Evolutionary conservation across 2,888 invertebrate species (phyloP).

Genomic region (Diaperis boleti): DNA sequence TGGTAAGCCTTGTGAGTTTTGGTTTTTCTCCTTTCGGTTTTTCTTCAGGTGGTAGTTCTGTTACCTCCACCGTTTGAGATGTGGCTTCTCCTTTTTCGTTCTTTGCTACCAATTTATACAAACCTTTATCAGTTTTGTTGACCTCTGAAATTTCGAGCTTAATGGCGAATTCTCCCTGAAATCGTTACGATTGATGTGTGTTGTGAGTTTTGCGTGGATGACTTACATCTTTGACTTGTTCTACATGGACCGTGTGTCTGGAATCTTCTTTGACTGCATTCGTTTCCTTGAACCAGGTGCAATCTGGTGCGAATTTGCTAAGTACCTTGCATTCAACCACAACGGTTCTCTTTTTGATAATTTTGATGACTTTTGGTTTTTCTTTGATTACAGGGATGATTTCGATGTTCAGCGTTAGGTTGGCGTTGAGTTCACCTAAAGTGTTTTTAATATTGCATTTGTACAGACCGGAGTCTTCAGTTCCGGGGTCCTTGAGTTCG

Average conservation of each 20-base stretch:
- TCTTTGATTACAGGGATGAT: constrained; percentile 95
- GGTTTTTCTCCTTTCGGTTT: constrained; percentile 85
- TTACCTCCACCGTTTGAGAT: constrained; percentile 88
- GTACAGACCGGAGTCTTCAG: constrained; percentile 97
- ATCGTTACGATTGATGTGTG: constrained; percentile 28
- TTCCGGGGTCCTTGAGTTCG: constrained; percentile 89
- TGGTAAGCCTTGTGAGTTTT: constrained; percentile 81
- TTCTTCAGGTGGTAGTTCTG: constrained; percentile 82
- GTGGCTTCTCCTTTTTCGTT: constrained; percentile 94
- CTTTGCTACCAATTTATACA: constrained; percentile 90
- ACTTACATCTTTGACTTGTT: constrained; percentile 82
- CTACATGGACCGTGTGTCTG: constrained; percentile 81
- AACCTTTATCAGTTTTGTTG: constrained; percentile 84
- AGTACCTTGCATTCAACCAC: constrained; percentile 94
- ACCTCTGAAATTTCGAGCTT: constrained; percentile 91
- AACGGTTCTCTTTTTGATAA: constrained; percentile 92
- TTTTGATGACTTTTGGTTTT: constrained; percentile 90
- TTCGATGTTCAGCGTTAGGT: constrained; percentile 97
- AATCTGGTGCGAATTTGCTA: constrained; percentile 92
- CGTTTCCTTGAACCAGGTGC: constrained; percentile 93
- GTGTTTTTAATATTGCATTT: constrained; percentile 98
- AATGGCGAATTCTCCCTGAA: constrained; percentile 88
- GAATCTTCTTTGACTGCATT: constrained; percentile 82
- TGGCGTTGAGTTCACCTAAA: constrained; percentile 96
- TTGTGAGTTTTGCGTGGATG: neutral